A percentile compares a stretch with the other conserved stretches of the same genome.
These are phyloP conservation scores for Rhadinocentrus ornatus DNA, from an alignment of 2,797 vertebrate species.

Conservation along the genomic window DNA sequence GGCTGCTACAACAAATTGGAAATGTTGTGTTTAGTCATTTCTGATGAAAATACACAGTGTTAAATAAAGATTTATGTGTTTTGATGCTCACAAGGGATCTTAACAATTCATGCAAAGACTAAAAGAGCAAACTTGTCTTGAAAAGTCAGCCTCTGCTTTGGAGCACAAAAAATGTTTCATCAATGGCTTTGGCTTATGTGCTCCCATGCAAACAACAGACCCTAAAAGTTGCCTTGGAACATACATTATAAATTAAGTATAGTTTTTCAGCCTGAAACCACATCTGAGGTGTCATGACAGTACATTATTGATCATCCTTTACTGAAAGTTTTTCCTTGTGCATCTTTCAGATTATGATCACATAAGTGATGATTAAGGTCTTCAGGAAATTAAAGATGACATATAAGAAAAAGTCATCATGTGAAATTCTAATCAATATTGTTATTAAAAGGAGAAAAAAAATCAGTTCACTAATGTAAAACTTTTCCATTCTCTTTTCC, in stretches of 20 bases:
- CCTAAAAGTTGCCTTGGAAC: background rate
- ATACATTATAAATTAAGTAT: background rate
- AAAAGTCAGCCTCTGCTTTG: background rate
- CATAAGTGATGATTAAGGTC: background rate
- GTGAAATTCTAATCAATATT: slow-evolving; percentile 3
- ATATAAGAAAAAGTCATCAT: background rate
- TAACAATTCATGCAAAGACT: slow-evolving; percentile 2
- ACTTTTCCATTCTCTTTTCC: background rate
- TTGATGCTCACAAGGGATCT: slow-evolving; percentile 17
- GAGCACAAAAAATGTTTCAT: background rate
- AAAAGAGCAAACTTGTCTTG: background rate
- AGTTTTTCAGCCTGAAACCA: background rate
- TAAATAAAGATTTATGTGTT: slow-evolving; percentile 15
- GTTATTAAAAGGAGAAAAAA: background rate
- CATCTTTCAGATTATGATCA: background rate
- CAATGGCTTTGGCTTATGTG: background rate
- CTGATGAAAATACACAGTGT: slow-evolving; percentile 25
- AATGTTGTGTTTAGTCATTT: slow-evolving; percentile 58
- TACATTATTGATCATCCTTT: background rate
- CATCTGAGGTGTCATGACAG: background rate
- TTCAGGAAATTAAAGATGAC: background rate
- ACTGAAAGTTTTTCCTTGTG: background rate
- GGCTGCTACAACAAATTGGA: slow-evolving; percentile 72
- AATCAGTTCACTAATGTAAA: background rate
- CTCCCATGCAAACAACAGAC: slow-evolving; percentile 8